phyloP scores from a whole-genome alignment of 2,113 vertebrate species.

The Xyrauchen texanus region DNA sequence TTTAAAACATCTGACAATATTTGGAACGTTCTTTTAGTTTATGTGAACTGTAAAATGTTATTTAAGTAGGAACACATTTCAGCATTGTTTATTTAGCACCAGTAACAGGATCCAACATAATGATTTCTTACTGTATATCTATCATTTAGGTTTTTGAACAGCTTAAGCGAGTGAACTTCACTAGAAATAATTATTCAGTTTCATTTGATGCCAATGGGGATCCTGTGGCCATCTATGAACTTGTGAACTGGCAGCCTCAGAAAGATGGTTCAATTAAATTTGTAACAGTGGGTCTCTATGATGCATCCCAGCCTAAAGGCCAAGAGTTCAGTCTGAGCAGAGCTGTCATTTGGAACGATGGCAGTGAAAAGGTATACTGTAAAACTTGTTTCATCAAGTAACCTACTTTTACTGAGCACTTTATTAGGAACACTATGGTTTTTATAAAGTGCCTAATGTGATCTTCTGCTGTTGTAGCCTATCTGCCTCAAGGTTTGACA shows the following conservation, averaged over 20 bases:
- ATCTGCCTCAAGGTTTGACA: too few relatives aligned
- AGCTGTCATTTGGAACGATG: conserved; percentile 66
- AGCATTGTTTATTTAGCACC: background rate
- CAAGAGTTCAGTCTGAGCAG: conserved; percentile 70
- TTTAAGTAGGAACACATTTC: background rate
- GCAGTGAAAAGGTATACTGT: conserved; percentile 71
- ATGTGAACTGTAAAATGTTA: background rate
- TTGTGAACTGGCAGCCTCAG: conserved; percentile 75
- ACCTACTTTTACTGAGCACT: too few relatives aligned
- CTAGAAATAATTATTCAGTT: conserved; percentile 64
- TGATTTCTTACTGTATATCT: background rate
- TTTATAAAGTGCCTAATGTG: too few relatives aligned
- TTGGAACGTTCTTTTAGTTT: background rate
- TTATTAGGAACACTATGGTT: too few relatives aligned
- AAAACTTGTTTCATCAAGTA: too few relatives aligned
- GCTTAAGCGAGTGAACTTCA: conserved; percentile 65
- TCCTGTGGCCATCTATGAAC: conserved; percentile 71
- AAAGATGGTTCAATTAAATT: conserved; percentile 63
- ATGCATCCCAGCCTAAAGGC: conserved; percentile 65
- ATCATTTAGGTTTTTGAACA: conserved; percentile 60
- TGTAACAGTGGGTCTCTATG: conserved; percentile 71
- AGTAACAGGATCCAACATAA: background rate
- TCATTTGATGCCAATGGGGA: conserved; percentile 73
- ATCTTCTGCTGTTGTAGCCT: too few relatives aligned
- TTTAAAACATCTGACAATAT: background rate